Conservation (phyloP, 1,140 invertebrate species). For the Drosophila baimaii region DNA sequence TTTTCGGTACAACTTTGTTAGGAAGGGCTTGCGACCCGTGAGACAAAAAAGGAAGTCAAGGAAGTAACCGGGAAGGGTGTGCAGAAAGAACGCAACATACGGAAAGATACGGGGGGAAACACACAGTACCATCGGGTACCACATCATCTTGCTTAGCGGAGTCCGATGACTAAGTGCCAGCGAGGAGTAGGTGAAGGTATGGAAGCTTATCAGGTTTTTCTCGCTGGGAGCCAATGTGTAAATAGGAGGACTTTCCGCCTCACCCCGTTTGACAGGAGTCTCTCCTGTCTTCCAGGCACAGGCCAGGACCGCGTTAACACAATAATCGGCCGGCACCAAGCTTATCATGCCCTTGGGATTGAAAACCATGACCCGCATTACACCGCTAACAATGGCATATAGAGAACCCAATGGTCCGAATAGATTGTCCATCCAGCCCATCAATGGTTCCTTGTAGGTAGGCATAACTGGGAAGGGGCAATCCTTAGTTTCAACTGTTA, state of each 20-base stretch:
- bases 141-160: conserved; percentile 83
- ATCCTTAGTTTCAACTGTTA: neutral
- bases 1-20: conserved; percentile 89
- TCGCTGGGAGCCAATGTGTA: conserved; percentile 89
- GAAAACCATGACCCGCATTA: conserved; percentile 88
- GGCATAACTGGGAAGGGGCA: conserved; percentile 89
- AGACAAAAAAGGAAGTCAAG: conserved; percentile 85
- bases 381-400: no score
- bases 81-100: conserved; percentile 85
- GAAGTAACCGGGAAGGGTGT: conserved; percentile 86
- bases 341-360: conserved; percentile 80
- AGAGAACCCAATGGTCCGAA: no score
- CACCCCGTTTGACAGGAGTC: neutral
- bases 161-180: conserved; percentile 53
- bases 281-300: conserved; percentile 88
- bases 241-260: conserved; percentile 84
- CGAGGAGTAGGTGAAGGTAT: conserved; percentile 84
- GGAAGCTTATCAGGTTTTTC: conserved; percentile 87
- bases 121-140: conserved; percentile 84
- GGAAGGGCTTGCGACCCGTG: conserved; percentile 70
- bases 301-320: conserved; percentile 90
- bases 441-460: conserved; percentile 89
- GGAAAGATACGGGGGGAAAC: conserved; percentile 78
- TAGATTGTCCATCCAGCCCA: conserved; percentile 94
- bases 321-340: conserved; percentile 93